A percentile compares a stretch with the other conserved stretches of the same genome.
phyloP scores from a whole-genome alignment of 2,797 vertebrate genomes.

The Hipposideros larvatus region DNA sequence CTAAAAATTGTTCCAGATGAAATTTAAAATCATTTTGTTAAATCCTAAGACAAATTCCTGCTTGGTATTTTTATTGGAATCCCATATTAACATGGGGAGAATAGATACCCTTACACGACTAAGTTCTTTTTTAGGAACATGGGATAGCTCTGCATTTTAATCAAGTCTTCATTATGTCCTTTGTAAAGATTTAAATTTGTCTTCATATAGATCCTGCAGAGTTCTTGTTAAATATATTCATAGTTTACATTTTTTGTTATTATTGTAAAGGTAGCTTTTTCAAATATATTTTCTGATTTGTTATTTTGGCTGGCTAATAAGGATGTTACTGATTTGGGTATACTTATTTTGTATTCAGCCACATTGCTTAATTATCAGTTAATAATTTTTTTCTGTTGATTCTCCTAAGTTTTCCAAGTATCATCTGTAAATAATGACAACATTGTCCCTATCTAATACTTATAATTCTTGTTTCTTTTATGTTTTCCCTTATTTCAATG shows the following conservation, averaged over 20 bases:
- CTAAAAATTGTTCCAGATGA: neutral
- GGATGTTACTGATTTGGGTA: neutral
- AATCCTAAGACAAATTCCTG: neutral
- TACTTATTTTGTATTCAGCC: constrained; percentile 4
- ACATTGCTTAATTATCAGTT: constrained; percentile 10
- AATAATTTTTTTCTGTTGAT: constrained; percentile 23
- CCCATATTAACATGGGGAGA: neutral
- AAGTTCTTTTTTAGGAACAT: neutral
- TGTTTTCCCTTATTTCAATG: neutral
- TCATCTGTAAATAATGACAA: constrained; percentile 36
- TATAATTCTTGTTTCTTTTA: constrained; percentile 17
- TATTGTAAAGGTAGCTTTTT: neutral
- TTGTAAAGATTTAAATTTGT: constrained; percentile 42
- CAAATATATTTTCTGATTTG: constrained; percentile 2
- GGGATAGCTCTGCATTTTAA: neutral
- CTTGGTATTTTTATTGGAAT: neutral
- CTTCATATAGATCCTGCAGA: neutral
- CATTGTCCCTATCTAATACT: neutral
- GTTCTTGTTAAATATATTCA: constrained; percentile 23
- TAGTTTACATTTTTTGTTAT: constrained; percentile 17
- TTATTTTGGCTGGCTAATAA: neutral
- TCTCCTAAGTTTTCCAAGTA: neutral
- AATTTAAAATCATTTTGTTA: constrained; percentile 29
- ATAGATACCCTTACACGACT: neutral
- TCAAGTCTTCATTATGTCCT: neutral